phyloP scores from a whole-genome alignment of 2,797 vertebrate species.

The Peromyscus aztecus region DNA sequence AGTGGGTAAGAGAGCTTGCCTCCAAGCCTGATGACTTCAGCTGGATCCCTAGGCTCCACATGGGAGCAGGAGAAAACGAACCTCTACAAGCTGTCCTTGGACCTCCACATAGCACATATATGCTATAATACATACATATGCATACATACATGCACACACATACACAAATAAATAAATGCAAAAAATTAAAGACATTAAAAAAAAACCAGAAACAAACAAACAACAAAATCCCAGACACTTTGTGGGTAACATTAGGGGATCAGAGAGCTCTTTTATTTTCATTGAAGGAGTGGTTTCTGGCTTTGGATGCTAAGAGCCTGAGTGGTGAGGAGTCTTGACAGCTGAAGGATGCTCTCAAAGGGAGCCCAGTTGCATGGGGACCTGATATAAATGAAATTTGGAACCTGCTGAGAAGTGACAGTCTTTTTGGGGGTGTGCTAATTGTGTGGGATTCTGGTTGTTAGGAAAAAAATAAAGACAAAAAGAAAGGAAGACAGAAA shows the following conservation, averaged over 20 bases:
- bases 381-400: background rate
- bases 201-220: no score
- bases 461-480: background rate
- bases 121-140: background rate
- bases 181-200: background rate
- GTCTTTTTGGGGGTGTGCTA: background rate
- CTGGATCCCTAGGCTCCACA: background rate
- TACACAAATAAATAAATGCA: background rate
- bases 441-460: background rate
- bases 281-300: background rate
- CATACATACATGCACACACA: background rate
- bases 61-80: background rate
- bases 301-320: background rate
- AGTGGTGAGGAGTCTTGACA: background rate
- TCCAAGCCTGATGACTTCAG: background rate
- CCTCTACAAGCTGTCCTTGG: background rate
- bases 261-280: background rate
- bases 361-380: background rate
- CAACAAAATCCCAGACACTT: background rate
- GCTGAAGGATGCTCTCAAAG: background rate
- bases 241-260: background rate
- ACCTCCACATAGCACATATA: background rate
- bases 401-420: background rate
- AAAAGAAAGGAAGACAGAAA: background rate
- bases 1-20: background rate